Evolutionary conservation across 2,888 invertebrate genomes (phyloP).

Genomic region (Chydorus sphaericus): DNA sequence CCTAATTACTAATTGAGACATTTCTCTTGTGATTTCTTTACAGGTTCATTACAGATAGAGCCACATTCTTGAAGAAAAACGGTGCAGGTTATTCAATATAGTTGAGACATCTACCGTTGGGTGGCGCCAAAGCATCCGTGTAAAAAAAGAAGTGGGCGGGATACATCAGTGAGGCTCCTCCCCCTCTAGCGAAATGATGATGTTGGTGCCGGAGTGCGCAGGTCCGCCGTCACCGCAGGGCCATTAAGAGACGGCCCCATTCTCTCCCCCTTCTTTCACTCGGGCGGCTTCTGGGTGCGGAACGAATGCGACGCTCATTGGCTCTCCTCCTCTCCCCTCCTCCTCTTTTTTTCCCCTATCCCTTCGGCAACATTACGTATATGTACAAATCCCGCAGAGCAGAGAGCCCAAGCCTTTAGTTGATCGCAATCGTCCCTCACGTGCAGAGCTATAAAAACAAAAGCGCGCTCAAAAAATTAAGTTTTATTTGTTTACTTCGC

Average conservation of each 20-base stretch:
- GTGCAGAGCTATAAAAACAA: background rate
- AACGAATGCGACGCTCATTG: constrained; percentile 46
- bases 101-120: background rate
- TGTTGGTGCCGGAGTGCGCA: constrained; percentile 2
- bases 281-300: constrained; percentile 23
- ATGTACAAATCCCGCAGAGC: constrained; percentile 4
- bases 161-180: background rate
- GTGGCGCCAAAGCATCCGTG: background rate
- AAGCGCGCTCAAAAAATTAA: background rate
- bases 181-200: background rate
- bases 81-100: too few relatives aligned
- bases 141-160: background rate
- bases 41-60: too few relatives aligned
- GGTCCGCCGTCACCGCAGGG: constrained; percentile 1
- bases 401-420: constrained; percentile 9
- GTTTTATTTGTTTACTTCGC: background rate
- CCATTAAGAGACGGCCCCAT: constrained; percentile 10
- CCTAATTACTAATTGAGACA: too few relatives aligned
- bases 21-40: too few relatives aligned
- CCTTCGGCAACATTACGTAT: background rate
- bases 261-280: too few relatives aligned
- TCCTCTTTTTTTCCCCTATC: background rate
- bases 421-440: background rate
- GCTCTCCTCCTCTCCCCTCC: constrained; percentile 20
- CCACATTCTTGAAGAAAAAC: too few relatives aligned